Evolutionary conservation across 2,797 vertebrate species (phyloP).

Genomic region (Molossus molossus): DNA sequence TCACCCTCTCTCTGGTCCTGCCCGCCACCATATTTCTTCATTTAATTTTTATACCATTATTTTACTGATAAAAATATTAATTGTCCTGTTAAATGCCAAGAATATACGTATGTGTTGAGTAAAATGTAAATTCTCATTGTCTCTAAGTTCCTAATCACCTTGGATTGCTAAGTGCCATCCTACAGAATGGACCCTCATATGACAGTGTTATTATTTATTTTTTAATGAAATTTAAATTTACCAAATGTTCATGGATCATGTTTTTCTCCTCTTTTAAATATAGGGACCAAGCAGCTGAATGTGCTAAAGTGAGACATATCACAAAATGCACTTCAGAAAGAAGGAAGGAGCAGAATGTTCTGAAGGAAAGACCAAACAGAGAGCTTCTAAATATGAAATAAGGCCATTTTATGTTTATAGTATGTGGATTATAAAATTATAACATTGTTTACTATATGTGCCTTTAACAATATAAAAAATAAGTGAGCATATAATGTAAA

Average conservation of each 20-base stretch:
- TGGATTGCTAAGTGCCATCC: background rate
- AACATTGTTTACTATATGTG: background rate
- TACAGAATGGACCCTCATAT: background rate
- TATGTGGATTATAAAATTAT: background rate
- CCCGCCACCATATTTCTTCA: too few species aligned
- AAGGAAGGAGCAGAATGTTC: background rate
- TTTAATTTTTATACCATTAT: constrained; percentile 34
- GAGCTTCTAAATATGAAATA: constrained; percentile 7
- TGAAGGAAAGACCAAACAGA: constrained; percentile 18
- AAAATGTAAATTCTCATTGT: background rate
- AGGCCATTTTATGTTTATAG: constrained; percentile 9
- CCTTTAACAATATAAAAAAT: constrained; percentile 37
- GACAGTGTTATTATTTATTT: background rate
- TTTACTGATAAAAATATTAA: constrained; percentile 9
- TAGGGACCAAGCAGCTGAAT: background rate
- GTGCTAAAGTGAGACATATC: background rate
- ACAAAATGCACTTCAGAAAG: constrained; percentile 13
- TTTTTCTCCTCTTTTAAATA: background rate
- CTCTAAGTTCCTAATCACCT: background rate
- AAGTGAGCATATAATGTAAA: constrained; percentile 10
- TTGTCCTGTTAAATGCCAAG: background rate
- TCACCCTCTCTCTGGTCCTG: too few species aligned
- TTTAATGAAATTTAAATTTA: constrained; percentile 29
- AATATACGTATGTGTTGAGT: background rate
- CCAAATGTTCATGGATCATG: background rate